Conservation (phyloP, 2,888 invertebrate species). For the Mimas tiliae region DNA sequence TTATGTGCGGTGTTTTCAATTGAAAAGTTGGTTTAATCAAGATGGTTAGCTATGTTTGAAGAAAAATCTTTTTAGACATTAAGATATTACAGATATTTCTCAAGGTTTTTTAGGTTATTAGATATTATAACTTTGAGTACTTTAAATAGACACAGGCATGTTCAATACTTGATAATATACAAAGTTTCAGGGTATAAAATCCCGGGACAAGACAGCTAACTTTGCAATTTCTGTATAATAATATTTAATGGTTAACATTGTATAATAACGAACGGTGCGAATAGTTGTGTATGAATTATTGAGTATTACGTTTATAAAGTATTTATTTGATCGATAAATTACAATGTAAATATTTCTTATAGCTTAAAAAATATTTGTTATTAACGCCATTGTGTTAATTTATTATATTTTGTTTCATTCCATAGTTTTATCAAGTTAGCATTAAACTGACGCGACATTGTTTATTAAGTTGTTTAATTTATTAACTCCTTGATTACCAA, state of each 20-base stretch:
- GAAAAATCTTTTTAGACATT: too few relatives aligned
- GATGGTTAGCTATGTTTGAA: too few relatives aligned
- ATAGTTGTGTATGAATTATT: conserved; percentile 8
- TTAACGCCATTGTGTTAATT: conserved; percentile 39
- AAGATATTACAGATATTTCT: too few relatives aligned
- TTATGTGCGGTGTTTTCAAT: too few relatives aligned
- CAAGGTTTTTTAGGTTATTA: too few relatives aligned
- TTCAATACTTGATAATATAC: too few relatives aligned
- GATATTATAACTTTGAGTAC: too few relatives aligned
- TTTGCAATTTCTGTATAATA: too few relatives aligned
- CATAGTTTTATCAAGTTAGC: conserved; percentile 66
- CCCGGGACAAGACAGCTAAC: too few relatives aligned
- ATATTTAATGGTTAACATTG: background rate
- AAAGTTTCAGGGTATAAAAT: too few relatives aligned
- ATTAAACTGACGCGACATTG: conserved; percentile 51
- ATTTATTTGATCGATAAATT: conserved; percentile 11
- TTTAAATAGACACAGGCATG: too few relatives aligned
- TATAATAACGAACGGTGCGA: background rate
- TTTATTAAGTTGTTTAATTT: conserved; percentile 6
- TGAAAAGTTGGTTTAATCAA: too few relatives aligned
- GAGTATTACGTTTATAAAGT: conserved; percentile 1
- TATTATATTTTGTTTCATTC: conserved; percentile 68
- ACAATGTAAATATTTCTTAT: conserved; percentile 32
- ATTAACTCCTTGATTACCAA: background rate
- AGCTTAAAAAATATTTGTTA: conserved; percentile 46